A percentile compares a stretch with the other conserved stretches of the same genome.
Evolutionary conservation across 1,140 invertebrate species (phyloP).

Genomic region (Venturia canescens): DNA sequence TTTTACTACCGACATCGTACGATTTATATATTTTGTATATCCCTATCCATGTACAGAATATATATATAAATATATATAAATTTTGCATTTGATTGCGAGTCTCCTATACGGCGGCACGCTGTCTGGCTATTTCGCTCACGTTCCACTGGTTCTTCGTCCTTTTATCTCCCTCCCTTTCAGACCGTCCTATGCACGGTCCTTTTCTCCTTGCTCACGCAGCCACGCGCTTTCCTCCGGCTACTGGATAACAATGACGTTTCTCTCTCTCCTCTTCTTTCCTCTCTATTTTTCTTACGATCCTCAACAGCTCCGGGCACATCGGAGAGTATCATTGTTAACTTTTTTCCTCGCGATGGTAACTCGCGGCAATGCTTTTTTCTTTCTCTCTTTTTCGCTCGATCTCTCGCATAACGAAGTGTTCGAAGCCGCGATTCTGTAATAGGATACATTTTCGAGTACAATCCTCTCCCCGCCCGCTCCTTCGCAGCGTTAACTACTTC

Average conservation of each 20-base stretch:
- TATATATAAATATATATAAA: constrained; percentile 12
- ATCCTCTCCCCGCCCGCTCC: neutral
- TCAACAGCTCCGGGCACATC: constrained; percentile 9
- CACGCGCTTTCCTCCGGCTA: constrained; percentile 28
- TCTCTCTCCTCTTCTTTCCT: constrained; percentile 19
- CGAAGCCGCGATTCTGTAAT: constrained; percentile 28
- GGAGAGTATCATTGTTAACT: constrained; percentile 43
- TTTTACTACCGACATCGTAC: neutral
- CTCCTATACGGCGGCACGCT: constrained; percentile 49
- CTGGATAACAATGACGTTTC: constrained; percentile 40
- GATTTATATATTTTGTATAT: constrained; percentile 6
- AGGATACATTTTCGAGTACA: constrained; percentile 37
- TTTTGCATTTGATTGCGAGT: neutral
- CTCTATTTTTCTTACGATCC: constrained; percentile 18
- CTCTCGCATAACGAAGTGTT: constrained; percentile 39
- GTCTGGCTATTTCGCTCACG: constrained; percentile 55
- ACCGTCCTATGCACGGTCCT: neutral
- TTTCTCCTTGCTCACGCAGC: constrained; percentile 9
- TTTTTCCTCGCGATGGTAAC: neutral
- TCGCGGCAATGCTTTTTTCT: constrained; percentile 3
- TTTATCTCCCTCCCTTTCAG: constrained; percentile 15
- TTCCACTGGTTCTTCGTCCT: constrained; percentile 45
- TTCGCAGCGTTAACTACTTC: neutral
- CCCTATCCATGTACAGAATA: neutral
- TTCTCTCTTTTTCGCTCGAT: constrained; percentile 1